These are phyloP conservation scores for Dolomedes plantarius DNA, from an alignment of 2,888 invertebrate species.

Conservation along the genomic window DNA sequence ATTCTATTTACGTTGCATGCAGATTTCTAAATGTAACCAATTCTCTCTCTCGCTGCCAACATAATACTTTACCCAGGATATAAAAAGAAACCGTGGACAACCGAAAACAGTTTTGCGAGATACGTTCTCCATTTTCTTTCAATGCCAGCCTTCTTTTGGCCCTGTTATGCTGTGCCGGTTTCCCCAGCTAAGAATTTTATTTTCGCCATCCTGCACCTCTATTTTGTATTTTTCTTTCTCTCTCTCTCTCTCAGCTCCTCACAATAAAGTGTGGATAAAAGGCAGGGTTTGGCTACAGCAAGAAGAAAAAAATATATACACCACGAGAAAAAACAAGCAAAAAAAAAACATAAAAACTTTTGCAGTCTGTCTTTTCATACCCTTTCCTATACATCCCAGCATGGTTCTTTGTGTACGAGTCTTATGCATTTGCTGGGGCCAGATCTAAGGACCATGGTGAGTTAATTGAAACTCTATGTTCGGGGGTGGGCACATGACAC, in stretches of 20 bases:
- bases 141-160: background rate
- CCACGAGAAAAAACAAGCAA: background rate
- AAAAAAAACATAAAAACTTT: background rate
- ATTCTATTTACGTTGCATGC: too few relatives aligned
- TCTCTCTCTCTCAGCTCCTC: too few relatives aligned
- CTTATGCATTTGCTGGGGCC: background rate
- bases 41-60: too few relatives aligned
- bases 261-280: too few relatives aligned
- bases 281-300: too few relatives aligned
- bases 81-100: background rate
- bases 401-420: background rate
- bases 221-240: background rate
- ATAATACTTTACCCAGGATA: too few relatives aligned
- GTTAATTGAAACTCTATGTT: background rate
- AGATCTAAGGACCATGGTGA: background rate
- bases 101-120: background rate
- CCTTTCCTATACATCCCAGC: background rate
- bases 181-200: background rate
- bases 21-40: too few relatives aligned
- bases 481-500: background rate
- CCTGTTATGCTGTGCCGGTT: background rate
- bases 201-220: background rate
- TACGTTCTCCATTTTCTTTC: background rate
- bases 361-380: background rate
- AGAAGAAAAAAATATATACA: too few relatives aligned